Conservation (phyloP, 1,140 invertebrate species). For the Branchinecta lindahli region DNA sequence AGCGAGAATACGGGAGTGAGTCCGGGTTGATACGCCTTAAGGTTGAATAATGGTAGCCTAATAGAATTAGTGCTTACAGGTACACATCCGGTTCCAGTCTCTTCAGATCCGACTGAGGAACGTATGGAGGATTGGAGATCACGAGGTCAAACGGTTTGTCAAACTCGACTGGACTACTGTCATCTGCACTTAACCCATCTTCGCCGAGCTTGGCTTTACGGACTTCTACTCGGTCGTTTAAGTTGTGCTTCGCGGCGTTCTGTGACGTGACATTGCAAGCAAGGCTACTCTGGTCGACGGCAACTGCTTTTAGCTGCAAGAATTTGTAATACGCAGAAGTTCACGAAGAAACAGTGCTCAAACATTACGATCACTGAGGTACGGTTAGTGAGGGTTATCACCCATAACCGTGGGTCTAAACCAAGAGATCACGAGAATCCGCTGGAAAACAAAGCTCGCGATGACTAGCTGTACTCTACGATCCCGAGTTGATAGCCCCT, state of each 20-base stretch:
- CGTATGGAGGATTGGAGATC: conserved; percentile 49
- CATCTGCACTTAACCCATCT: conserved; percentile 27
- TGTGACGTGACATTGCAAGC: conserved; percentile 42
- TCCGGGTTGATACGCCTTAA: too few relatives aligned
- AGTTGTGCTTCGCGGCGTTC: conserved; percentile 38
- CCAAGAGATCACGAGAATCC: too few relatives aligned
- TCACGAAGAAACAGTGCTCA: background rate
- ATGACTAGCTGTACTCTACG: too few relatives aligned
- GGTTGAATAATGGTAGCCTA: too few relatives aligned
- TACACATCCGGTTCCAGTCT: conserved; percentile 41
- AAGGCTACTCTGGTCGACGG: conserved; percentile 41
- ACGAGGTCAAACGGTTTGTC: conserved; percentile 39
- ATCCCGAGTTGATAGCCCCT: too few relatives aligned
- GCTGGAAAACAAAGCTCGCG: too few relatives aligned
- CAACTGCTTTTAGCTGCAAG: conserved; percentile 28
- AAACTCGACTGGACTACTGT: conserved; percentile 25
- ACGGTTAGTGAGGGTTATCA: background rate
- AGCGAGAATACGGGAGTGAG: too few relatives aligned
- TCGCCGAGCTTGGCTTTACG: conserved; percentile 34
- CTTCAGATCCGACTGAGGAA: conserved; percentile 37
- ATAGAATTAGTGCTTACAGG: conserved; percentile 33
- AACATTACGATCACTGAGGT: background rate
- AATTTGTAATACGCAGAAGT: too few relatives aligned
- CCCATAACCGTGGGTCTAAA: background rate
- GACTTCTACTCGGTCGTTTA: conserved; percentile 35